Evolutionary conservation across 2,113 vertebrate genomes (phyloP).

Genomic region (Chrysochloris asiatica): DNA sequence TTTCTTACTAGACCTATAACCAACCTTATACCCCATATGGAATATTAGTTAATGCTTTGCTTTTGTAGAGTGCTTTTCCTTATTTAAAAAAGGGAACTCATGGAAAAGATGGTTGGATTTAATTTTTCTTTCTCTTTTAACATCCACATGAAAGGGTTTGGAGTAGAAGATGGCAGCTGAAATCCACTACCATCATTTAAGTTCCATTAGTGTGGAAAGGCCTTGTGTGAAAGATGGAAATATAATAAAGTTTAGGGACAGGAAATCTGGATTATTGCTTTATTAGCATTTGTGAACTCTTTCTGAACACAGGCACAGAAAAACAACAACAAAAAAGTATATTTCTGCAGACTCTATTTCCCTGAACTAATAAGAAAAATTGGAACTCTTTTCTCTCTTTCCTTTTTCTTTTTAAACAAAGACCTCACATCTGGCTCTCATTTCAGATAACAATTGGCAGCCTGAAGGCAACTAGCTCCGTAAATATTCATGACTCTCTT

Average conservation of each 20-base stretch:
- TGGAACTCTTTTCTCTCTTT: not conserved
- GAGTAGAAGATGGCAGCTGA: too few relatives aligned
- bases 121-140: too few relatives aligned
- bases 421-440: not conserved
- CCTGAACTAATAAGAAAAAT: not conserved
- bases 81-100: too few relatives aligned
- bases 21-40: too few relatives aligned
- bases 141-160: too few relatives aligned
- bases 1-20: too few relatives aligned
- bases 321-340: too few relatives aligned
- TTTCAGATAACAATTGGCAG: not conserved
- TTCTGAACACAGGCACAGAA: not conserved
- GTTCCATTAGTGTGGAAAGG: not conserved
- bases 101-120: too few relatives aligned
- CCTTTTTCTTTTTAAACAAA: too few relatives aligned
- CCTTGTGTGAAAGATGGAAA: not conserved
- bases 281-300: not conserved
- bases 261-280: not conserved
- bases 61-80: too few relatives aligned
- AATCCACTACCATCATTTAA: not conserved
- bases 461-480: not conserved
- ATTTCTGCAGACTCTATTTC: not conserved
- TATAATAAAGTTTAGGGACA: not conserved
- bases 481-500: not conserved
- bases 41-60: too few relatives aligned